These are phyloP conservation scores for Neoarius graeffei DNA, from an alignment of 2,113 vertebrate genomes.

Conservation along the genomic window DNA sequence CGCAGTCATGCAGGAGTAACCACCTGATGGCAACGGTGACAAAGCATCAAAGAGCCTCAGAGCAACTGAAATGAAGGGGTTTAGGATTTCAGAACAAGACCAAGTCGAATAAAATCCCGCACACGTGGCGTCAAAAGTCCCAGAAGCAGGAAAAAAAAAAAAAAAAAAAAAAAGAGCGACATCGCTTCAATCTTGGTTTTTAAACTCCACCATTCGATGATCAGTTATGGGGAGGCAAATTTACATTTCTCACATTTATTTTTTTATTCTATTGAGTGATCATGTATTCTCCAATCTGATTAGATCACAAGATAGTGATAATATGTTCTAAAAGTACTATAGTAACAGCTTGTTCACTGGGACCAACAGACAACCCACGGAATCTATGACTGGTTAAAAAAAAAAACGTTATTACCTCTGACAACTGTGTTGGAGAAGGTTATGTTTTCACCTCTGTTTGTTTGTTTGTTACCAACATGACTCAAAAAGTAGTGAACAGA, in stretches of 20 bases:
- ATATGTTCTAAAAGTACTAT: not conserved
- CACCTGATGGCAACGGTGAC: not conserved
- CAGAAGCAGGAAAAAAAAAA: not conserved
- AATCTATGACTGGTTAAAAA: too few species aligned
- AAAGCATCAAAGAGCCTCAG: not conserved
- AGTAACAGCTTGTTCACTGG: not conserved
- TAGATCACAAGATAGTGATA: not conserved
- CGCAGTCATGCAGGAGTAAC: constrained; percentile 16
- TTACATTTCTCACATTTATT: not conserved
- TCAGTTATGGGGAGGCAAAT: not conserved
- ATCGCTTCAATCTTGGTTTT: not conserved
- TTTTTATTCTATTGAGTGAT: not conserved
- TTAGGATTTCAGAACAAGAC: not conserved
- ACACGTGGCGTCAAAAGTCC: not conserved
- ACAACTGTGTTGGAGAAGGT: too few species aligned
- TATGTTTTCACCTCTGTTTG: too few species aligned
- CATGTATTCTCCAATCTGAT: not conserved
- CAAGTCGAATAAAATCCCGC: not conserved
- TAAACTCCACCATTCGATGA: not conserved
- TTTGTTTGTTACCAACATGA: too few species aligned
- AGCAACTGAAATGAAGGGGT: not conserved
- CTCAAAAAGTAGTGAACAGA: too few species aligned
- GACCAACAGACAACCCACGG: too few species aligned
- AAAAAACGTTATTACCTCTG: too few species aligned
- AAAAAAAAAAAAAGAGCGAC: not conserved